A percentile compares a stretch with the other conserved stretches of the same genome.
Evolutionary conservation across 2,888 invertebrate species (phyloP).

Genomic region (Allygus modestus): DNA sequence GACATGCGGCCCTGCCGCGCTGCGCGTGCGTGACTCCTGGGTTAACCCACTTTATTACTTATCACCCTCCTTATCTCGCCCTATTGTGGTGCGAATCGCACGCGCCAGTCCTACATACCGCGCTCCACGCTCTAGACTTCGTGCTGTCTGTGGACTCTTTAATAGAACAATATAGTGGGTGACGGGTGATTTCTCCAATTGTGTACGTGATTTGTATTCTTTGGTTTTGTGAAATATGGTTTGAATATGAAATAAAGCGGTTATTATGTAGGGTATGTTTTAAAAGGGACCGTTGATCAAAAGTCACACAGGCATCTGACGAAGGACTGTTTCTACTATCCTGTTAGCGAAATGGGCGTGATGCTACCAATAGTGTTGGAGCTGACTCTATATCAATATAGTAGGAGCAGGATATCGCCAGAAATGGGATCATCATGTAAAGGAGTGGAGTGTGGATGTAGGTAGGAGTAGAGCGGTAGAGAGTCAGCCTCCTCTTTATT

Average conservation of each 20-base stretch:
- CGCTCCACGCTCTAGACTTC: not conserved
- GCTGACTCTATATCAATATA: no score
- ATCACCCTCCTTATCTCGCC: constrained; percentile 11
- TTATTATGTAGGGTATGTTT: no score
- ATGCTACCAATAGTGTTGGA: no score
- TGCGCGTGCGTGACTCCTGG: not conserved
- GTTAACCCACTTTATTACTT: constrained; percentile 27
- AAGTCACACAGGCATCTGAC: no score
- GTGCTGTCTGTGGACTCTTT: not conserved
- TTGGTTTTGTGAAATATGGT: not conserved
- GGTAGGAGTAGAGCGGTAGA: no score
- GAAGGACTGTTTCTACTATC: no score
- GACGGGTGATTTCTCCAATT: not conserved
- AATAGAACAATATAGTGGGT: not conserved
- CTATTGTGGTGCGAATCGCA: constrained; percentile 17
- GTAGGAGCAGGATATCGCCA: no score
- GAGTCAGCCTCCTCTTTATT: no score
- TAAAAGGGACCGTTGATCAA: no score
- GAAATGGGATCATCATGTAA: no score
- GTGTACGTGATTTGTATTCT: not conserved
- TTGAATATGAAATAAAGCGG: not conserved
- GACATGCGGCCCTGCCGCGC: not conserved
- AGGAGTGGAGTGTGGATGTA: not conserved
- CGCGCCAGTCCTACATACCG: constrained; percentile 38
- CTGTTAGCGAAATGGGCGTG: no score